Percentiles rank a stretch among this genome's conserved stretches.
phyloP scores from a whole-genome alignment of 2,113 vertebrate genomes.

The Arizona elegans region DNA sequence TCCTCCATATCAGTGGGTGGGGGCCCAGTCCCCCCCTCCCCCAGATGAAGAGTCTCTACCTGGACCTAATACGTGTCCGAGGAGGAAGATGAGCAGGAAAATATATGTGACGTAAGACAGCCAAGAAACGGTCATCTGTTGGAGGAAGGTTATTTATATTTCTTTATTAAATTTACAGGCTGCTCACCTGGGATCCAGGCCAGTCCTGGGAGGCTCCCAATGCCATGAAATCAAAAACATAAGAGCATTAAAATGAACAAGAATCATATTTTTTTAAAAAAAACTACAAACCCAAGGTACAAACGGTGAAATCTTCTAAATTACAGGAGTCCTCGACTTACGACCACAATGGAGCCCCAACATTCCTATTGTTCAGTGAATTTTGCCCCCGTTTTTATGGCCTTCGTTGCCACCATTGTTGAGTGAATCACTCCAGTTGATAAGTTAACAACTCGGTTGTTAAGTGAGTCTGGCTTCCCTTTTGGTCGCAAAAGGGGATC shows the following conservation, averaged over 20 bases:
- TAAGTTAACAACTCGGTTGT: too few species aligned
- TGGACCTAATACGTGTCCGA: slow-evolving; percentile 85
- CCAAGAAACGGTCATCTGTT: slow-evolving; percentile 69
- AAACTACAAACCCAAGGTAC: neutral
- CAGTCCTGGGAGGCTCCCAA: too few species aligned
- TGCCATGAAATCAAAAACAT: too few species aligned
- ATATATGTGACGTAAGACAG: slow-evolving; percentile 86
- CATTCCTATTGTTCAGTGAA: neutral
- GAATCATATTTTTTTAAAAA: too few species aligned
- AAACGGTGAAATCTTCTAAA: neutral
- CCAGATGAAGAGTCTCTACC: slow-evolving; percentile 71
- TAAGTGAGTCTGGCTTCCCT: too few species aligned
- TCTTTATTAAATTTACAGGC: too few species aligned
- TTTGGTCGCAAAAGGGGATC: too few species aligned
- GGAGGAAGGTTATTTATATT: neutral
- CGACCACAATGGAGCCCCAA: too few species aligned
- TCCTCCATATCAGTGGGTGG: neutral
- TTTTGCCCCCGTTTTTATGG: neutral
- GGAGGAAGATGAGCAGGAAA: slow-evolving; percentile 83
- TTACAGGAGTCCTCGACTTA: neutral
- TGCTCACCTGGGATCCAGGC: too few species aligned
- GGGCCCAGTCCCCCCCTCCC: neutral
- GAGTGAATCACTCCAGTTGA: neutral
- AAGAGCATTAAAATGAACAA: too few species aligned
- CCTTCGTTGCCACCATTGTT: neutral